Evolutionary conservation across 2,888 invertebrate genomes (phyloP), one percentile per base, ranked within the genome.

Genomic region (Diaprepes abbreviatus): DNA sequence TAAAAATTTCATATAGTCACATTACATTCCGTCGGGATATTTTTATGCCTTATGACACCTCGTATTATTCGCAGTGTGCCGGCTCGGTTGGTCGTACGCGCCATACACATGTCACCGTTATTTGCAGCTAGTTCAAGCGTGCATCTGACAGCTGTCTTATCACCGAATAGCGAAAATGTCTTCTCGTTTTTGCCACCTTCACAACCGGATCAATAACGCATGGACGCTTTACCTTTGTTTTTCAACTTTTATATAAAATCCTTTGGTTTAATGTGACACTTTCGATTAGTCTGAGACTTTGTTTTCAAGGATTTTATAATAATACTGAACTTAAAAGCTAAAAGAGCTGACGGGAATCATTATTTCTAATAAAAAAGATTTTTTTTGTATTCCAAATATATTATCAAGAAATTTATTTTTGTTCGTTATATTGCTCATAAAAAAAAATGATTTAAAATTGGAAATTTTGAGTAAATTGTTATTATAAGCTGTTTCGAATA

Each of bases 141-240:
- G 57, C 81, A 81, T 78, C 81, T 84, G 84, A 84, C 84, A 84
- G 83, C 84, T 84, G 84, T 83, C 84, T 82, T 82, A 82, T 83
- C 82, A 79, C 79, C 79, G 80, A 81, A 80, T 79, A 79, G 79
- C 79, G 79, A 79, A 82, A 83, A 81, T 79, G 80, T 80, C 80
- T 78, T 74, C 78, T 76, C 78, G 66, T 73, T 72, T 74, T 68
- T 73, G 68, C 73, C 67, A 71, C 71, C 71, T 73, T 70, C 74
- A 75, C 75, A 75, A 72, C 74, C 73, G 74, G 78, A 80, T 80
- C 80, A 78, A 80, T 80, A 80, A 43, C 59, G 28, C 48, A 28
- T 28, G 48, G 48, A 50, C 28, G 28, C 28, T 28, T 50, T 28
- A 50, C 48, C 28, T 50, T 50, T 50, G 28, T 50, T 45, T 24